Base-by-base conservation (phyloP, 2,888 invertebrate species). In the Acronicta alni region DNA sequence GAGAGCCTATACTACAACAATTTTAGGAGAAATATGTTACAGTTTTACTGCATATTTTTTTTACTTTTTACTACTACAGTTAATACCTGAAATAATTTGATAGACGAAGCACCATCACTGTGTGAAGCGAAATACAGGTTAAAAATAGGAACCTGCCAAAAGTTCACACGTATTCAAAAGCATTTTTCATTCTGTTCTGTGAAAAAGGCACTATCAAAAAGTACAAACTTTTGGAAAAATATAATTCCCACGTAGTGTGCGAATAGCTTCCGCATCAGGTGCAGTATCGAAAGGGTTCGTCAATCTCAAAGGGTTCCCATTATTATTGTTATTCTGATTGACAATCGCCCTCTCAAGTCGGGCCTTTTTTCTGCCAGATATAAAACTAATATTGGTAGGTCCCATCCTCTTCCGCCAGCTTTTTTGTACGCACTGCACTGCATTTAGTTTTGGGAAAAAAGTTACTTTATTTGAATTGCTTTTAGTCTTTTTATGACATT, bases 301-400 rank as follows among this genome's bases (percentile, higher is more conserved):
- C 85, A 86, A 85, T 86, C 83, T 83, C 77, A 87, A 91, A 91
- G 88, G 89, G 89, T 86, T 86, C 89, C 89, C 88, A 89, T 86
- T 89, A 90, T 89, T 92, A 90, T 92, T 89, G 81, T 89, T 93
- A 90, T 85, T 90, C 84, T 85, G 89, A 90, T 90, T 89, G 90
- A 90, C 92, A 89, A 90, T 89, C 88, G 83, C 84, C 90, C 89
- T 91, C 89, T 89, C 87, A 81, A 90, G 89, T 89, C 89, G 88
- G 84, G 59, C 66, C 89, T 94, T 94, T 94, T 93, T 93, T 87
- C 73, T 87, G 76, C 73, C 87, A 87, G 84, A 89, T 92, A 93
- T 93, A 92, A 93, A 93, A 94, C 94, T 93, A 94, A 94, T 93
- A 94, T 94, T 93, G 91, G 90, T 90, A 87, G 87, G 92, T 89